Conservation (phyloP, 2,113 vertebrate genomes). For the Rutilus rutilus region DNA sequence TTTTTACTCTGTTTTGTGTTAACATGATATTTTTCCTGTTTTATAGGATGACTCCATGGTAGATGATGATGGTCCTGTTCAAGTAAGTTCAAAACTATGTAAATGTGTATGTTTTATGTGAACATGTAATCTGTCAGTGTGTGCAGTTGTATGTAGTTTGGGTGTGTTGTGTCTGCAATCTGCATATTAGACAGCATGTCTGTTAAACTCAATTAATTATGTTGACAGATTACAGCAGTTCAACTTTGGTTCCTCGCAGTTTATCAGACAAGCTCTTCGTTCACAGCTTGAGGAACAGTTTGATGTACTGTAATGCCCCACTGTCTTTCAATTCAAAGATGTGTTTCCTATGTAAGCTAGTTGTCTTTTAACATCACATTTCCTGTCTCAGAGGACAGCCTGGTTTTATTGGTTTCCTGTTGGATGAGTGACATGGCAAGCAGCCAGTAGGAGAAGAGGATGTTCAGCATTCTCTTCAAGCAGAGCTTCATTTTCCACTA, state of each 20-base stretch:
- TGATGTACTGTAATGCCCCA: neutral
- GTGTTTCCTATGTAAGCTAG: conserved; percentile 4
- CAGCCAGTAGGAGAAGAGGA: conserved; percentile 14
- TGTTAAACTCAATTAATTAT: neutral
- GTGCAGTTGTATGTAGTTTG: neutral
- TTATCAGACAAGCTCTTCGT: neutral
- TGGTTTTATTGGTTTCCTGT: conserved; percentile 36
- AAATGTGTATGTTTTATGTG: neutral
- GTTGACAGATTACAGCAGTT: neutral
- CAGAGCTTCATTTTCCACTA: conserved; percentile 11
- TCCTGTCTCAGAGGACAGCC: conserved; percentile 24
- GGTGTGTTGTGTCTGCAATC: neutral
- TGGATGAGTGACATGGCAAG: conserved; percentile 39
- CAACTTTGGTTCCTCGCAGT: neutral
- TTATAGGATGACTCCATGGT: conserved; percentile 61
- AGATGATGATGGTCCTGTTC: conserved; percentile 53
- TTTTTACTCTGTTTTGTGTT: neutral
- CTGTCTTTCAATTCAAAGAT: conserved; percentile 1
- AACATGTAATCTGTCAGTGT: neutral
- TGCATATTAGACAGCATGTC: neutral
- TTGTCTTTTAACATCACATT: conserved; percentile 15
- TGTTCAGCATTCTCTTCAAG: conserved; percentile 4
- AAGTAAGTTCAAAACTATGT: conserved; percentile 50
- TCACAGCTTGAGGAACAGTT: neutral
- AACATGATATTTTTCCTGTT: conserved; percentile 39